Evolutionary conservation across 2,113 vertebrate genomes (phyloP).

Genomic region (Capreolus pygargus): DNA sequence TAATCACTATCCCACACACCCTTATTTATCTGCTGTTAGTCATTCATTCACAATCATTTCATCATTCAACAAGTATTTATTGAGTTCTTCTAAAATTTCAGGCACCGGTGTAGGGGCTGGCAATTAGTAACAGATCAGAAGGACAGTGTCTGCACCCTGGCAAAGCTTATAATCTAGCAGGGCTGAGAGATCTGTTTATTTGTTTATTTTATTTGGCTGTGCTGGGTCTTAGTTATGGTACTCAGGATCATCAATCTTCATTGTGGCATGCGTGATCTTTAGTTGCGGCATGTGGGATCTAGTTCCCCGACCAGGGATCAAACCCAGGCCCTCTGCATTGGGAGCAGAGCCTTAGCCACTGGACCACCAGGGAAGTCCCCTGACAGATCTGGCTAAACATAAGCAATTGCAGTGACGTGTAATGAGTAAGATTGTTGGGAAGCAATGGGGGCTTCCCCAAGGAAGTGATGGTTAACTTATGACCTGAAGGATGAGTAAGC

Average conservation of each 20-base stretch:
- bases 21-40: not conserved
- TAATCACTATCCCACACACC: not conserved
- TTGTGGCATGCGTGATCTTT: not conserved
- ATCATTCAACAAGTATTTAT: not conserved
- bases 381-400: not conserved
- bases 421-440: not conserved
- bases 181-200: not conserved
- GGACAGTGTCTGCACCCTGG: not conserved
- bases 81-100: not conserved
- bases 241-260: not conserved
- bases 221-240: not conserved
- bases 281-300: not conserved
- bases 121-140: not conserved
- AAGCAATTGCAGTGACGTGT: not conserved
- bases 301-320: not conserved
- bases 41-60: not conserved
- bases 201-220: not conserved
- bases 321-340: not conserved
- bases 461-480: not conserved
- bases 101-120: too few relatives aligned
- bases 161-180: not conserved
- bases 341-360: not conserved
- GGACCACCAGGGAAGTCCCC: not conserved
- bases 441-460: not conserved
- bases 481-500: not conserved